Base-by-base conservation (phyloP, 2,113 vertebrate species). In the Sclerurus mexicanus region DNA sequence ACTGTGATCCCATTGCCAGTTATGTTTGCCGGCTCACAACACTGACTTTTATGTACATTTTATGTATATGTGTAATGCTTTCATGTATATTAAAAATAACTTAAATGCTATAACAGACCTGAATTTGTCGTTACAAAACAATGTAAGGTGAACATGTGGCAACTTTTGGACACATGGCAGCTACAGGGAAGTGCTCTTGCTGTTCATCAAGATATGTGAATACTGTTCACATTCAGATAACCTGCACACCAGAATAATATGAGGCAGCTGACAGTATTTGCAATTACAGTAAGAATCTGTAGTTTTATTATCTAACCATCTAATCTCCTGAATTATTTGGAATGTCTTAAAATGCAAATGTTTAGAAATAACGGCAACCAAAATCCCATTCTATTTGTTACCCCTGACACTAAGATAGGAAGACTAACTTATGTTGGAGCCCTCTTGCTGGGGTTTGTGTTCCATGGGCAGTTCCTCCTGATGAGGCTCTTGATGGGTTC, bases 401-500 rank as follows among this genome's bases (percentile, higher is more conserved):
- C 3, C 47, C 9, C 15, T 74, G 66, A 16, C 21, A 50, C 10
- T 40, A 59, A 28, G 30, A 72, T 1, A 80, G 16, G 33, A 67
- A 39, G 84, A 47, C 6, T 27, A 66, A 28, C 7, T 52, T 9
- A 10, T 35, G 7, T 59, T 52, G 39, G 37, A 72, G 44, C 35
- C 9, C 47, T 83, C 0, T 3, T 60, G 44, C 19, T 6, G 7
- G 27, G 19, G 31, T 64, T 69, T 68, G 35, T 1, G 2, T 21
- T 80, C 68, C 40, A 24, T 3, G 23, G 12, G 33, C 85, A 67
- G 52, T 47, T 89, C 40, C 49, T 85, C 31, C 33, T 20, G 63
- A 17, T 0, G 0, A 82, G 18, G 39, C 4, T 81, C 14, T 85
- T 0, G 0, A 24, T 31, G 19, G 12, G 16, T n/a, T 64, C 44